Percentiles rank a stretch among this genome's conserved stretches.
Evolutionary conservation across 2,113 vertebrate species (phyloP).

Genomic region (Micronisus gabar): DNA sequence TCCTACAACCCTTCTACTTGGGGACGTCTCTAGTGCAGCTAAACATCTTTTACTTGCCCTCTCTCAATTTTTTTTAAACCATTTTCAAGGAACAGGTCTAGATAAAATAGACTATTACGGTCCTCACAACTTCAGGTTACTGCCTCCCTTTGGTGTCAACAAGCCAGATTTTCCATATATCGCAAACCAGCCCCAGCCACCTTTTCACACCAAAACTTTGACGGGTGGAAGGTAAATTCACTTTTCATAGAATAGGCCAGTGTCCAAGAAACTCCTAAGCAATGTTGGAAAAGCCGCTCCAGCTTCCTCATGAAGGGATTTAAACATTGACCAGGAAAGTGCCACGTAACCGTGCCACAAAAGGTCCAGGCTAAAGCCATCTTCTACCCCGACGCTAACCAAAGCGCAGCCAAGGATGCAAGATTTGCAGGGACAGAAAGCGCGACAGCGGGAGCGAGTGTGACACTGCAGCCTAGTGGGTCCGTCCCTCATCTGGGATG

Average conservation of each 20-base stretch:
- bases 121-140: neutral
- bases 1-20: neutral
- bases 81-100: neutral
- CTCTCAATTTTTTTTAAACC: neutral
- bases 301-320: neutral
- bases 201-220: neutral
- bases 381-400: neutral
- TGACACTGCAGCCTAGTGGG: neutral
- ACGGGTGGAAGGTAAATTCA: neutral
- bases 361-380: neutral
- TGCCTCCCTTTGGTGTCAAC: neutral
- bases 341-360: neutral
- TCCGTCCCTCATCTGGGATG: neutral
- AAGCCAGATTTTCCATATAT: neutral
- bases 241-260: neutral
- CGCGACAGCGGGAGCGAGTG: accelerated
- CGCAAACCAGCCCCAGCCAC: neutral
- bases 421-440: neutral
- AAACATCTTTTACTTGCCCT: neutral
- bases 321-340: neutral
- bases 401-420: neutral
- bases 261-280: neutral
- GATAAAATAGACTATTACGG: neutral
- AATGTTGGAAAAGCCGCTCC: neutral
- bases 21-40: neutral